Base-by-base conservation (phyloP, 2,888 invertebrate species). In the Altica lythri region DNA sequence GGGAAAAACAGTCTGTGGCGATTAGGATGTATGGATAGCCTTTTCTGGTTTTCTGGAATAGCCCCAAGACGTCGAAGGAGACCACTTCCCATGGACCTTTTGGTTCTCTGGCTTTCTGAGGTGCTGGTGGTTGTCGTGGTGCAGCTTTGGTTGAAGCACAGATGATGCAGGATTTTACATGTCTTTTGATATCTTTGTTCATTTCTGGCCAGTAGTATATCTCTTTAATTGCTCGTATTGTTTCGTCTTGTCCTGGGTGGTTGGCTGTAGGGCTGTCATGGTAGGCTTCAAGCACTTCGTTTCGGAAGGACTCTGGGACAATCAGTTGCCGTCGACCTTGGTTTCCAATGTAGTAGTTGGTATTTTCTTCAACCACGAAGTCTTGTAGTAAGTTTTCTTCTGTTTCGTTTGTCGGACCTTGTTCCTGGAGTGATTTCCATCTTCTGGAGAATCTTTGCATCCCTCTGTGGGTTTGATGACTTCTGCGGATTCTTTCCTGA, bases 171-270 rank as follows among this genome's bases (percentile, higher is more conserved):
- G 12, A 1, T n/a, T n/a, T n/a, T 0, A 59, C 38, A 9, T 49
- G 14, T 0, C 22, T 17, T 4, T 17, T 19, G 8, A 55, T 14
- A 19, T 67, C 58, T 8, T 34, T 35, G 17, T 53, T 59, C 57
- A 68, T 57, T 0, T 51, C 52, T 3, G 55, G 49, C 68, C 68
- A 69, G 25, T 61, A 54, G 14, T 63, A 68, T 4, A 44, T 32
- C 10, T 43, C 12, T 6, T 55, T 49, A n/a, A 67, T 54, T n/a
- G 50, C 43, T 10, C 55, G n/a, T 9, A 53, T 34, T 4, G 63
- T 65, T 47, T 67, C 61, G 1, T 62, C 62, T 4, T 29, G 12
- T 4, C 65, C 65, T 1, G 66, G 63, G 38, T 66, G 62, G 3
- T 57, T 62, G 1, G 62, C 61, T 0, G 14, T 12, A 0, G 48